Evolutionary conservation across 2,113 vertebrate genomes (phyloP).

Genomic region (Anguilla rostrata): DNA sequence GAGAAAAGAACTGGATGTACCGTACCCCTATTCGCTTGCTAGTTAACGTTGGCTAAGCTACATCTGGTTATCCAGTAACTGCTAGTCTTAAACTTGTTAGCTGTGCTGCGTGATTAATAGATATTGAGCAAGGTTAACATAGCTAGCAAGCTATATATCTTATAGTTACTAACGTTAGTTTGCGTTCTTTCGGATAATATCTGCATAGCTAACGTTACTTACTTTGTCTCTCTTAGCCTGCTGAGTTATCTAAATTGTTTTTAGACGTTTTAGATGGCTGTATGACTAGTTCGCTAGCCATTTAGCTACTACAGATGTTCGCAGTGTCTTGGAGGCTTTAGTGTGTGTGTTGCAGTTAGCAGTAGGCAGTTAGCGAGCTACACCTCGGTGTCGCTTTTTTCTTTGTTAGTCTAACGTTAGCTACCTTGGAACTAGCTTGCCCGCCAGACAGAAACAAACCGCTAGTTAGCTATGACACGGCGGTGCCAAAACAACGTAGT

Average conservation of each 20-base stretch:
- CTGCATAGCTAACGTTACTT: not conserved
- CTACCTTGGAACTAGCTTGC: not conserved
- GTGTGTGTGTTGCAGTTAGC: constrained; percentile 35
- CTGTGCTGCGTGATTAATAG: not conserved
- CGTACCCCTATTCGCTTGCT: not conserved
- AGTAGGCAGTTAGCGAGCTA: constrained; percentile 50
- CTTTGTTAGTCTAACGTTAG: constrained; percentile 10
- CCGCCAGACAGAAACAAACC: not conserved
- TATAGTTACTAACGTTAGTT: not conserved
- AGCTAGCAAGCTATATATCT: not conserved
- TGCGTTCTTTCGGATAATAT: not conserved
- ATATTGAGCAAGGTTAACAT: not conserved
- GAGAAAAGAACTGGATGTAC: constrained; percentile 20
- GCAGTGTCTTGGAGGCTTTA: not conserved
- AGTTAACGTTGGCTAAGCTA: not conserved
- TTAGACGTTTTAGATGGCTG: not conserved
- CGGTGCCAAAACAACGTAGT: not conserved
- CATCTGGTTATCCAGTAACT: not conserved
- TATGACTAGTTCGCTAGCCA: not conserved
- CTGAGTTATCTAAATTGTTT: not conserved
- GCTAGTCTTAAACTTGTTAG: not conserved
- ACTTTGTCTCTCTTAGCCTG: not conserved
- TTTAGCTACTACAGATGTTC: not conserved
- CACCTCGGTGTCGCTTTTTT: not conserved
- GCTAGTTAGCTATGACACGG: not conserved